Evolutionary conservation across 2,888 invertebrate species (phyloP).

Genomic region (Agonopterix alstromeriana): DNA sequence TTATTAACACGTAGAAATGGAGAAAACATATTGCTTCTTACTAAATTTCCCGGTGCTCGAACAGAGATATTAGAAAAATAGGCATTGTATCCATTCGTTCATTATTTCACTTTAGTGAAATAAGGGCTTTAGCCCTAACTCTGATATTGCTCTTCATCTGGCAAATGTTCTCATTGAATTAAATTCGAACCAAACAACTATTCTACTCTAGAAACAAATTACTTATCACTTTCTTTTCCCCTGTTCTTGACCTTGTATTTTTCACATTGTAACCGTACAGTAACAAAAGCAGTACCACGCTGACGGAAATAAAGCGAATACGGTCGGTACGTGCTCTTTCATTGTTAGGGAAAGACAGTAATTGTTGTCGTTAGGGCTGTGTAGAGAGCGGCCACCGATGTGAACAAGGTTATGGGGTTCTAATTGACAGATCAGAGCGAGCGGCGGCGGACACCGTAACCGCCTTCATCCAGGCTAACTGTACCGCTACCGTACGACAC

Average conservation of each 20-base stretch:
- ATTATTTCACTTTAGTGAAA: no score
- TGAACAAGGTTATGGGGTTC: slow-evolving; percentile 56
- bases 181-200: no score
- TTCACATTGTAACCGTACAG: slow-evolving; percentile 13
- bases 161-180: no score
- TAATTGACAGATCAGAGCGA: slow-evolving; percentile 61
- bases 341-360: slow-evolving; percentile 19
- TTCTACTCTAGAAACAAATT: slow-evolving; percentile 9
- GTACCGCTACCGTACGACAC: slow-evolving; percentile 59
- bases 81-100: no score
- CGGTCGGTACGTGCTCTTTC: slow-evolving; percentile 12
- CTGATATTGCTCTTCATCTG: no score
- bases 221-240: slow-evolving; percentile 22
- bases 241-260: slow-evolving; percentile 23
- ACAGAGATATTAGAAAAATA: no score
- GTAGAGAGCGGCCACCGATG: slow-evolving; percentile 36
- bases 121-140: no score
- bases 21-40: no score
- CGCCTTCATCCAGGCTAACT: slow-evolving; percentile 56
- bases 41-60: no score
- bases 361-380: slow-evolving; percentile 37
- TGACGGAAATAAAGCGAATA: slow-evolving; percentile 16
- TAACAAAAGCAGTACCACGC: slow-evolving; percentile 10
- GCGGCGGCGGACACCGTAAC: slow-evolving; percentile 50
- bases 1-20: no score